phyloP scores from a whole-genome alignment of 2,797 vertebrate genomes.

The Euthynnus affinis region DNA sequence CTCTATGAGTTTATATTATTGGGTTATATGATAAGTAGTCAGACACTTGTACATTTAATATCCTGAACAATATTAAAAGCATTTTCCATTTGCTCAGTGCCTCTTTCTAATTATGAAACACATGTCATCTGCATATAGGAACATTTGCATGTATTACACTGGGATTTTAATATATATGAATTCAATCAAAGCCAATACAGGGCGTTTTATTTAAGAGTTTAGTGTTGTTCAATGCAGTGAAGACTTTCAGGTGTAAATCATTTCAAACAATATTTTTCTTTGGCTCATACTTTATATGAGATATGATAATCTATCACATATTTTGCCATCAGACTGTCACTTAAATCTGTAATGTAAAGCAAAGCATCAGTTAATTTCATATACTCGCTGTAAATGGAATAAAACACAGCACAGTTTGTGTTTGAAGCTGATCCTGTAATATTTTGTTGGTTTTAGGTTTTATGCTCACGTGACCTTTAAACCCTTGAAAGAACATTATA shows the following conservation, averaged over 20 bases:
- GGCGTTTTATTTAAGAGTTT: not conserved
- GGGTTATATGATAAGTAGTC: not conserved
- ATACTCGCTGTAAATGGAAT: not conserved
- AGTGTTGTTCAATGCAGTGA: too few relatives aligned
- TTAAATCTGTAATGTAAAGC: not conserved
- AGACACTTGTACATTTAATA: not conserved
- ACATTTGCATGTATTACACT: not conserved
- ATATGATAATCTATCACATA: not conserved
- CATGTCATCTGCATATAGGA: conserved; percentile 8
- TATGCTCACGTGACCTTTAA: conserved; percentile 1
- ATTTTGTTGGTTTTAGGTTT: not conserved
- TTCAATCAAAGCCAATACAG: not conserved
- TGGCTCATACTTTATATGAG: conserved; percentile 2
- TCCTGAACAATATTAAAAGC: not conserved
- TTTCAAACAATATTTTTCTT: not conserved
- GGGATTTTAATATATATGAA: not conserved
- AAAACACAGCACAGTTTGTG: not conserved
- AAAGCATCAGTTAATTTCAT: not conserved
- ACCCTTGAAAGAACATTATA: not conserved
- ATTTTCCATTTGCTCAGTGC: not conserved
- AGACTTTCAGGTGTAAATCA: too few relatives aligned
- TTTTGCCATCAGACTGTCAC: not conserved
- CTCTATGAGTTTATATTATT: not conserved
- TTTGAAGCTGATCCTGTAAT: not conserved
- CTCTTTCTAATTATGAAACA: not conserved